Evolutionary conservation across 2,113 vertebrate species (phyloP), one percentile per base, ranked within the genome.

Genomic region (Macquaria ambigua): DNA sequence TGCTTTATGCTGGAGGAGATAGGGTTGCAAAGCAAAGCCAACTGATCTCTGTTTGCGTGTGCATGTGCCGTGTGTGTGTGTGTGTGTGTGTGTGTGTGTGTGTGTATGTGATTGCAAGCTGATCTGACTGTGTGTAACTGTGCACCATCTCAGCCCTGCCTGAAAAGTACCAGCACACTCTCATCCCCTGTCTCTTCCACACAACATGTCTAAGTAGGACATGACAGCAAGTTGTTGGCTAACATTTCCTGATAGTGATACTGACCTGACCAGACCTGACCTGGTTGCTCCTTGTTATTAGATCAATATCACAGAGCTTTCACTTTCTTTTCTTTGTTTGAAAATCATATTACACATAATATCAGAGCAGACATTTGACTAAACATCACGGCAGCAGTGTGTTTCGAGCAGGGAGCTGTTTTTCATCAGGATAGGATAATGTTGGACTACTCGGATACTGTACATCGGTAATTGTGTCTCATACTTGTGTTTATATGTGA

Each of bases 81-180:
- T n/a, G 86, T 70, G 58, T 63, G 69, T 34, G 28, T 64, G 31
- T 23, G 18, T 46, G 21, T 25, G 50, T 53, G 31, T 56, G 7
- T 77, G 66, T 76, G 48, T 34, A 58, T 37, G 50, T 86, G 82
- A 90, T 61, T 90, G 92, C 70, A 90, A 94, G 64, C 73, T 75
- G 89, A 94, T 90, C 87, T 61, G 53, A 72, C 72, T 50, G 69
- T 62, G 86, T 86, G 94, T 86, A 94, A 95, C 89, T 81, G 61
- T 82, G 90, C 80, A 92, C 94, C 78, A n/a, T 68, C 59, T n/a
- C 50, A 73, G 31, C 23, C 12, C 62, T 73, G 69, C 71, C 70
- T 81, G 68, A 50, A 83, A 90, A 82, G 63, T 50, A 90, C 63
- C 20, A 79, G 77, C 66, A 79, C 77, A 62, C 75, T 76, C 50